These are phyloP conservation scores for Erebia aethiops DNA, from an alignment of 2,888 invertebrate species.

Conservation along the genomic window DNA sequence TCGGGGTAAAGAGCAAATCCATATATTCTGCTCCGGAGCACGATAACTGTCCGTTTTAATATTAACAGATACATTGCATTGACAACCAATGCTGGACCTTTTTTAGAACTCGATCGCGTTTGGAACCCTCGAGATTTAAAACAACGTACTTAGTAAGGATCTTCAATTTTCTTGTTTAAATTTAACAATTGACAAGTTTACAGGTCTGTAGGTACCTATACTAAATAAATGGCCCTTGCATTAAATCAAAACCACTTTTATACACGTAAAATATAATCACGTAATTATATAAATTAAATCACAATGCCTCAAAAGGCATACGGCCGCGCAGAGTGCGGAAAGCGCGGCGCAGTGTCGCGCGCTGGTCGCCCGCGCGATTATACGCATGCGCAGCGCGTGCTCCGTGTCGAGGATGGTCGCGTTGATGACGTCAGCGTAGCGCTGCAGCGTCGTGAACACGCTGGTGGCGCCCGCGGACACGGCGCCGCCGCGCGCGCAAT, in stretches of 20 bases:
- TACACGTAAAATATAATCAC: neutral
- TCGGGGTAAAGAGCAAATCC: neutral
- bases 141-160: no score
- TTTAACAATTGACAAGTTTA: no score
- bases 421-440: constrained; percentile 61
- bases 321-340: neutral
- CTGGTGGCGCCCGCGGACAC: constrained; percentile 53
- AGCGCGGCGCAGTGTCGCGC: neutral
- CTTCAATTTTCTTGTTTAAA: no score
- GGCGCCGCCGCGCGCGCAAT: constrained; percentile 49
- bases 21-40: neutral
- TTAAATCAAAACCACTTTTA: neutral
- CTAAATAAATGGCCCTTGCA: no score
- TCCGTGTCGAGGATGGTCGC: constrained; percentile 59
- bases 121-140: no score
- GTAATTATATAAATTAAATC: neutral
- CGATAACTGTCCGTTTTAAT: neutral
- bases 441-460: constrained; percentile 66
- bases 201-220: no score
- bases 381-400: constrained; percentile 51
- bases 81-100: no score
- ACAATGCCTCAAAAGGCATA: neutral
- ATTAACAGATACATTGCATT: no score
- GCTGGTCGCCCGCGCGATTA: constrained; percentile 13
- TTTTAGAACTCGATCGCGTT: no score